A percentile compares a stretch with the other conserved stretches of the same genome.
Conservation (phyloP, 2,888 invertebrate species). For the Dolomedes plantarius region DNA sequence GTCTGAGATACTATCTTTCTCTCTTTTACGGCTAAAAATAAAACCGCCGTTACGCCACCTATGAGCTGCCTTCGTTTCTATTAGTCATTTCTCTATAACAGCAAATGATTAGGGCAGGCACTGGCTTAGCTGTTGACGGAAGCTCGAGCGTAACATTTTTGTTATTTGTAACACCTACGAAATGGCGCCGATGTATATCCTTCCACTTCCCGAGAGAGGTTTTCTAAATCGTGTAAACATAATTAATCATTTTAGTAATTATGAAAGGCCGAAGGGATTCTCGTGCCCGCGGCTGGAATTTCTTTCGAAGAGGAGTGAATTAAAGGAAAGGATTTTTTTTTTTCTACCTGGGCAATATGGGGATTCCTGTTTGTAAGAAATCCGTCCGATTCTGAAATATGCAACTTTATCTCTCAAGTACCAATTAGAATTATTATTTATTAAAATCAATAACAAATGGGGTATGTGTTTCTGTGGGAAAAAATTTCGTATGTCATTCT, state of each 20-base stretch:
- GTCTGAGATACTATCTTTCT: not conserved
- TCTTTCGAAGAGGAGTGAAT: too few relatives aligned
- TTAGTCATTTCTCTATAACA: not conserved
- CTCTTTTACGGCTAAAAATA: not conserved
- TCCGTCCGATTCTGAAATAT: too few relatives aligned
- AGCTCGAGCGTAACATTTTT: not conserved
- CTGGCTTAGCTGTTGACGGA: not conserved
- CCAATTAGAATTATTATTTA: too few relatives aligned
- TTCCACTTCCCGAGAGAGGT: not conserved
- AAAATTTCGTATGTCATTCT: too few relatives aligned
- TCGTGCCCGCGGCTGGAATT: not conserved
- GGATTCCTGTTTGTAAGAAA: too few relatives aligned
- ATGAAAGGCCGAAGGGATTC: not conserved
- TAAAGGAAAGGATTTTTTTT: too few relatives aligned
- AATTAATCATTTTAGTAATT: not conserved
- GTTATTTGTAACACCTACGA: conserved; percentile 14
- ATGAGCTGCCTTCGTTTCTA: not conserved
- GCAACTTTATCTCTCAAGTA: too few relatives aligned
- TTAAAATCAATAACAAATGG: too few relatives aligned
- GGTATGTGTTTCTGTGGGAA: too few relatives aligned
- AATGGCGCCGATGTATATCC: not conserved
- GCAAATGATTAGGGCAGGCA: not conserved
- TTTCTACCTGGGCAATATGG: too few relatives aligned
- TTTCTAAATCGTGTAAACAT: not conserved
- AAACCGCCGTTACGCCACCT: not conserved